Conservation (phyloP, 2,113 vertebrate species). For the Bombycilla garrulus region DNA sequence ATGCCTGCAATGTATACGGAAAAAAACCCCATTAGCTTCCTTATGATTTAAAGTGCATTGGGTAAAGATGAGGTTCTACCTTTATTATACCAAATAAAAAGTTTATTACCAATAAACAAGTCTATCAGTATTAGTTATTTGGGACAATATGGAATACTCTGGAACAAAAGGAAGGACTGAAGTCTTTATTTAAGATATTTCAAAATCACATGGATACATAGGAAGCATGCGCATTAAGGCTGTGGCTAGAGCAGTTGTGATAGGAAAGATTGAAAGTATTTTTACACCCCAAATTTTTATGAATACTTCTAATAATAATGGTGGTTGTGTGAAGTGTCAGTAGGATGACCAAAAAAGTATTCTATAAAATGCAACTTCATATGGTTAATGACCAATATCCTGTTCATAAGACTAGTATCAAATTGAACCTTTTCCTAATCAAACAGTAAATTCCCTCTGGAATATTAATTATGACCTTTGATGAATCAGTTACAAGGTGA, state of each 20-base stretch:
- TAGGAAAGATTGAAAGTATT: not conserved
- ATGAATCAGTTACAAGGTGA: not conserved
- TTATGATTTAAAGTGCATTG: not conserved
- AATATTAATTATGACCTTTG: not conserved
- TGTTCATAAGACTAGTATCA: not conserved
- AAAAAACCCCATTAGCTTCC: not conserved
- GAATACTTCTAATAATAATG: not conserved
- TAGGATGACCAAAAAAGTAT: not conserved
- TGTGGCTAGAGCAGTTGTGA: not conserved
- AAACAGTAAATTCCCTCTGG: not conserved
- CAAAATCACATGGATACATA: not conserved
- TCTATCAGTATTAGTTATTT: not conserved
- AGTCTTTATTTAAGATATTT: not conserved
- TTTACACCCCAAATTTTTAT: not conserved
- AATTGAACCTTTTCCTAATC: not conserved
- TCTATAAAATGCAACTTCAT: not conserved
- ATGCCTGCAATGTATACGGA: not conserved
- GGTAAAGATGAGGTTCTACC: not conserved
- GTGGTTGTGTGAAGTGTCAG: not conserved
- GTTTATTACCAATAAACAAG: not conserved
- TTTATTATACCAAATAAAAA: not conserved
- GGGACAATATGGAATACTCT: not conserved
- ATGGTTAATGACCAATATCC: not conserved
- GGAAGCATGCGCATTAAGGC: not conserved
- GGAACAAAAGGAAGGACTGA: not conserved